These are phyloP conservation scores for Watsonalla cultraria DNA, from an alignment of 2,888 invertebrate species.

Conservation along the genomic window DNA sequence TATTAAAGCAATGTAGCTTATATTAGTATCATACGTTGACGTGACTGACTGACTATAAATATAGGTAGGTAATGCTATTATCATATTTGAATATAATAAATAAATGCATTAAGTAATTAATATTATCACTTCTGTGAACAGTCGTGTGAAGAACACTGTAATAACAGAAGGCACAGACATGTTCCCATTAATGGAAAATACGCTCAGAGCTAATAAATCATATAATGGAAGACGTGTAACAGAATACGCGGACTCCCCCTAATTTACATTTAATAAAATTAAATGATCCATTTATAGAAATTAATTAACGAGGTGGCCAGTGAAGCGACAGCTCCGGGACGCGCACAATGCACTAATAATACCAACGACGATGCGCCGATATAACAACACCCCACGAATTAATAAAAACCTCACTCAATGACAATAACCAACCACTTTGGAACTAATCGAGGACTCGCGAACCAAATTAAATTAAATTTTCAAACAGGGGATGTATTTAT, in stretches of 20 bases:
- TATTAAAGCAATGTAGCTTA: constrained; percentile 11
- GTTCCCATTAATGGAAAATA: not conserved
- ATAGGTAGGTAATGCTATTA: too few species aligned
- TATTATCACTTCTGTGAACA: not conserved
- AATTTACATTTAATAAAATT: constrained; percentile 78
- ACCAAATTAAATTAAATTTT: constrained; percentile 63
- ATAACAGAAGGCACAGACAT: not conserved
- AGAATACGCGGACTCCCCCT: constrained; percentile 60
- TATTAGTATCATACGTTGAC: not conserved
- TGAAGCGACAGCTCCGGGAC: constrained; percentile 55
- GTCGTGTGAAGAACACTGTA: not conserved
- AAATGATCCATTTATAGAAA: constrained; percentile 77
- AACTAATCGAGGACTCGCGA: constrained; percentile 65
- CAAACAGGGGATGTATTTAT: constrained; percentile 36
- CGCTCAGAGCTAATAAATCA: constrained; percentile 29
- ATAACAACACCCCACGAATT: constrained; percentile 68
- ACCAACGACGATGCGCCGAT: constrained; percentile 61
- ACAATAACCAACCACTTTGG: constrained; percentile 68
- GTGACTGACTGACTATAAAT: too few species aligned
- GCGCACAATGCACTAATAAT: constrained; percentile 56
- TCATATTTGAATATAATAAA: too few species aligned
- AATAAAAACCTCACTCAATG: constrained; percentile 73
- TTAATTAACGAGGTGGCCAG: constrained; percentile 75
- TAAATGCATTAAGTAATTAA: too few species aligned
- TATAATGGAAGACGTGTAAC: constrained; percentile 39